Conservation (phyloP, 2,888 invertebrate species). For the Orthosia gracilis region DNA sequence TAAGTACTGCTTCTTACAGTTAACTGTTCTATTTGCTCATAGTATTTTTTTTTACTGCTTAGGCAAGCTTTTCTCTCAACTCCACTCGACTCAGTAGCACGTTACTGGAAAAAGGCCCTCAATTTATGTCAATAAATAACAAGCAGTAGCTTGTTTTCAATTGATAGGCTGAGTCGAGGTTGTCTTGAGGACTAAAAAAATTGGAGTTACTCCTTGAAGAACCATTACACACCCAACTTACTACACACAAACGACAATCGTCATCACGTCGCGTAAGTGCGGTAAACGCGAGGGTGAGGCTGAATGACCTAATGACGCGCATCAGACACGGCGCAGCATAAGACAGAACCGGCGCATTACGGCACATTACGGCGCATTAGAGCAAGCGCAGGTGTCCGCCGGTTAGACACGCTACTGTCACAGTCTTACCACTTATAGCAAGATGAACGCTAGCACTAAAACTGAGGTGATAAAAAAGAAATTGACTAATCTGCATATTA, state of each 20-base stretch:
- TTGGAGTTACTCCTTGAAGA: not conserved
- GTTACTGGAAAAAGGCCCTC: no score
- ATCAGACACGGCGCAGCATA: constrained; percentile 77
- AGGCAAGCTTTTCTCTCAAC: no score
- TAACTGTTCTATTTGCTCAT: no score
- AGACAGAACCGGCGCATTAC: constrained; percentile 80
- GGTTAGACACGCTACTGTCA: constrained; percentile 85
- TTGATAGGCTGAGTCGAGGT: no score
- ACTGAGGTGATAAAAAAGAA: constrained; percentile 16
- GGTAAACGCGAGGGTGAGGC: constrained; percentile 71
- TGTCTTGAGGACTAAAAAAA: no score
- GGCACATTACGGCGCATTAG: constrained; percentile 79
- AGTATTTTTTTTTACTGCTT: no score
- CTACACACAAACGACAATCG: constrained; percentile 54
- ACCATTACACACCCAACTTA: not conserved
- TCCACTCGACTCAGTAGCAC: no score
- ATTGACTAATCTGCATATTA: not conserved
- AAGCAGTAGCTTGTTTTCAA: no score
- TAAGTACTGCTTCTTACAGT: not conserved
- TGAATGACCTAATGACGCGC: constrained; percentile 69
- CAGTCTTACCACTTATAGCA: constrained; percentile 65
- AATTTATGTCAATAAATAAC: no score
- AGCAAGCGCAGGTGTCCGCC: constrained; percentile 82
- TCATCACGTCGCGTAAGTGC: constrained; percentile 68
- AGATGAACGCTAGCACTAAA: constrained; percentile 31